Evolutionary conservation across 1,140 invertebrate species (phyloP).

Genomic region (Temnothorax curvispinosus): DNA sequence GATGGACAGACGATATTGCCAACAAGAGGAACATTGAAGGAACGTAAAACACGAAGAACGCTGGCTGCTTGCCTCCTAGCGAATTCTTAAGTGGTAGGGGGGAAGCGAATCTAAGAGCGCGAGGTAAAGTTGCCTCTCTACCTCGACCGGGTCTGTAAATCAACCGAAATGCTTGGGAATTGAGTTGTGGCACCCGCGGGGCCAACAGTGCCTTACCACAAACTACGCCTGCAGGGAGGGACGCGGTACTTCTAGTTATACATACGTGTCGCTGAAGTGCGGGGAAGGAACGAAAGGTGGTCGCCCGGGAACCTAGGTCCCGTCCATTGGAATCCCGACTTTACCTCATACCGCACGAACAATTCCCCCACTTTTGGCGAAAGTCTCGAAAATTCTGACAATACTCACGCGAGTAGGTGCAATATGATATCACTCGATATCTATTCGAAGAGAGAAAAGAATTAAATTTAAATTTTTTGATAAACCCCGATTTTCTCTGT

Average conservation of each 20-base stretch:
- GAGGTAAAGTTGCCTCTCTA: constrained; percentile 65
- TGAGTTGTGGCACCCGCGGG: constrained; percentile 79
- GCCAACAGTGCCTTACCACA: constrained; percentile 69
- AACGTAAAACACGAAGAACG: constrained; percentile 17
- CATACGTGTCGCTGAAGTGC: constrained; percentile 64
- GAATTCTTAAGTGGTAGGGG: neutral
- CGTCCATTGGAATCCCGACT: constrained; percentile 40
- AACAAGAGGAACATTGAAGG: constrained; percentile 14
- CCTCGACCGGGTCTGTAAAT: constrained; percentile 73
- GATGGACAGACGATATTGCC: constrained; percentile 32
- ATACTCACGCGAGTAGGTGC: neutral
- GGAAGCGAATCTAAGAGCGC: neutral
- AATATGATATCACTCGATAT: constrained; percentile 4
- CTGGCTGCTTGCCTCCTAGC: neutral
- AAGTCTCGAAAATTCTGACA: constrained; percentile 24
- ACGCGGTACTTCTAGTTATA: constrained; percentile 71
- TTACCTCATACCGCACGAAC: constrained; percentile 12
- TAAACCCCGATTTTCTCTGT: neutral
- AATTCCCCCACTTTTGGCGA: constrained; percentile 28
- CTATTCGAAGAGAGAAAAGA: neutral
- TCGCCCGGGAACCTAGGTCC: constrained; percentile 59
- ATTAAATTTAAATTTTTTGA: constrained; percentile 26
- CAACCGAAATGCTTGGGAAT: constrained; percentile 78
- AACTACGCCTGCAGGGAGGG: constrained; percentile 72
- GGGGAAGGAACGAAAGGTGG: constrained; percentile 32